Evolutionary conservation across 2,888 invertebrate genomes (phyloP), one percentile per base, ranked within the genome.

Genomic region (Ariolimax columbianus): DNA sequence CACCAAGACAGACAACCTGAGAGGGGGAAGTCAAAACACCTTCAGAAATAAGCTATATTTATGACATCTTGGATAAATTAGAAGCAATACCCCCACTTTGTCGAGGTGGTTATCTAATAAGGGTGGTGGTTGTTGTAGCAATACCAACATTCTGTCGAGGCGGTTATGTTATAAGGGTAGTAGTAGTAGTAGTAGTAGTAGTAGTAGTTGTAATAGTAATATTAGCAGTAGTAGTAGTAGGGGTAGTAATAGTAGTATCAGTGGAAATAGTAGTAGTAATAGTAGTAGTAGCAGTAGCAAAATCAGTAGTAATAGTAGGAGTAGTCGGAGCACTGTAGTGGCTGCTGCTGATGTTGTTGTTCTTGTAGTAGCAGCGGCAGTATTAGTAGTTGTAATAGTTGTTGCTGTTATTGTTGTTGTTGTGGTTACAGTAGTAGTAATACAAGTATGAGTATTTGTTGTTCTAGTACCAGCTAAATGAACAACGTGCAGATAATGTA

Each of bases 131-230:
- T 23, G 38, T 19, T 6, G 38, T 38, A 70, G 26, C 23, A 38
- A 19, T 70, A 70, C 23, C 23, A 70, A n/a, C n/a, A n/a, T n/a
- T n/a, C n/a, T n/a, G n/a, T n/a, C n/a, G n/a, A n/a, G n/a, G n/a
- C n/a, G n/a, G n/a, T n/a, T n/a, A n/a, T n/a, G n/a, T n/a, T n/a
- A n/a, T n/a, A n/a, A 38, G 26, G 43, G n/a, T 43, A 38, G 38
- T 70, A 38, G 70, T 38, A 70, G 38, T 70, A 70, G 38, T 38
- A 43, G 43, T 40, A 73, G 43, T 43, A 43, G 40, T 43, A 73
- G 40, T 43, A 73, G n/a, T 40, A 43, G 72, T 43, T 43, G 72
- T 43, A n/a, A n/a, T n/a, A n/a, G 43, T n/a, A 43, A 43, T 73
- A 70, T 17, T 70, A 17, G 38, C 23, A 66, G 30, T n/a, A 38